phyloP scores from a whole-genome alignment of 2,113 vertebrate genomes.

The Misgurnus anguillicaudatus region DNA sequence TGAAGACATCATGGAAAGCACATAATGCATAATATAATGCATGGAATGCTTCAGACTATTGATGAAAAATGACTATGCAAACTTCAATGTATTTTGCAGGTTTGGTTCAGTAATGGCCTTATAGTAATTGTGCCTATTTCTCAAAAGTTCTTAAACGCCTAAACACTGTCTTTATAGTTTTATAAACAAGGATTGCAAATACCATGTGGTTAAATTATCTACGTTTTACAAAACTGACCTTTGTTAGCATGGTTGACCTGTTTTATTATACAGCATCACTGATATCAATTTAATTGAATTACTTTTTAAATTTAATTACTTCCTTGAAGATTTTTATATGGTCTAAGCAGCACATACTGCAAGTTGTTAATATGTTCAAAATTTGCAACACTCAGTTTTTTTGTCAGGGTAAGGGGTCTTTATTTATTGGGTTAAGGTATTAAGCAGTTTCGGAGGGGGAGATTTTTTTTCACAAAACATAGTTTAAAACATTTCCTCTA shows the following conservation, averaged over 20 bases:
- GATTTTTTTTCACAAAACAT: conserved; percentile 43
- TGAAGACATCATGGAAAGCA: neutral
- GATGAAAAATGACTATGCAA: too few species aligned
- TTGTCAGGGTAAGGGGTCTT: neutral
- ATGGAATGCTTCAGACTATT: too few species aligned
- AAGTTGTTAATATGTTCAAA: conserved; percentile 7
- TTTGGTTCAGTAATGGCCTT: conserved; percentile 29
- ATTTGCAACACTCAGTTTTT: neutral
- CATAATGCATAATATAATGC: neutral
- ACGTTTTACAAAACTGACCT: neutral
- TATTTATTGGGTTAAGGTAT: conserved; percentile 65
- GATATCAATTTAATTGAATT: neutral
- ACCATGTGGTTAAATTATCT: neutral
- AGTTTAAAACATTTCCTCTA: conserved; percentile 9
- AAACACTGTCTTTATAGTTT: neutral
- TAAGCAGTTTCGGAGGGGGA: conserved; percentile 58
- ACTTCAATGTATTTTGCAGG: neutral
- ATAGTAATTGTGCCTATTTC: conserved; percentile 9
- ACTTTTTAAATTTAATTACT: neutral
- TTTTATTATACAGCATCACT: conserved; percentile 19
- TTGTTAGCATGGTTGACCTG: neutral
- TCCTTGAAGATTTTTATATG: neutral
- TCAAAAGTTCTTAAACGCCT: neutral
- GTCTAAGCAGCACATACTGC: neutral
- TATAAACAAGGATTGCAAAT: neutral